These are phyloP conservation scores for Ryuthela nishihirai DNA, from an alignment of 2,888 invertebrate genomes.

Conservation along the genomic window DNA sequence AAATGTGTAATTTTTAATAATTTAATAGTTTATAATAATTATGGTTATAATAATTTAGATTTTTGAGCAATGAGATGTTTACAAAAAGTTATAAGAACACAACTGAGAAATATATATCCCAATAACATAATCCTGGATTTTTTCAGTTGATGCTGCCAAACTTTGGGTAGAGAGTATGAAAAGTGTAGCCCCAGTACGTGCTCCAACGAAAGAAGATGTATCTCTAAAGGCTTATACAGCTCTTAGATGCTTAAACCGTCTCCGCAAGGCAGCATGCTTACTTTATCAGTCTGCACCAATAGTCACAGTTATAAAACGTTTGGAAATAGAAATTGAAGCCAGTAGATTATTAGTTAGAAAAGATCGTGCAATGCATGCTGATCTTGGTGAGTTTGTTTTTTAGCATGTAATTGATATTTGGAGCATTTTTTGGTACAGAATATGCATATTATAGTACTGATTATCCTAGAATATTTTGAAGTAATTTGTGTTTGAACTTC, in stretches of 20 bases:
- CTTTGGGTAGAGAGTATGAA: constrained; percentile 41
- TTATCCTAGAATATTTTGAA: no score
- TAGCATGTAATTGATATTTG: neutral
- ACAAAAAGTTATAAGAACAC: no score
- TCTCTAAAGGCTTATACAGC: constrained; percentile 50
- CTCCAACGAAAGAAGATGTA: constrained; percentile 50
- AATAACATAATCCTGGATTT: no score
- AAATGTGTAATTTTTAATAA: no score
- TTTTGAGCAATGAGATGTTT: no score
- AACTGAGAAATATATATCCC: no score
- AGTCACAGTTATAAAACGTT: constrained; percentile 62
- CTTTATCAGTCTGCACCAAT: constrained; percentile 63
- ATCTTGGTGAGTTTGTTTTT: constrained; percentile 61
- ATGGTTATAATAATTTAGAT: no score
- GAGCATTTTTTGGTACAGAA: no score
- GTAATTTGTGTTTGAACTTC: no score
- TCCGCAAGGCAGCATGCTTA: constrained; percentile 55
- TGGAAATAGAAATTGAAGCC: constrained; percentile 68
- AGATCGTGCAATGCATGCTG: constrained; percentile 76
- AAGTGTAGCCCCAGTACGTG: constrained; percentile 1
- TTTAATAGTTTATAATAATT: no score
- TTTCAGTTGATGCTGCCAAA: constrained; percentile 42
- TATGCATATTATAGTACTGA: no score
- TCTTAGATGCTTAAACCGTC: constrained; percentile 46
- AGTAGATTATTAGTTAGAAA: constrained; percentile 67